A percentile compares a stretch with the other conserved stretches of the same genome.
Conservation (phyloP, 1,140 invertebrate genomes). For the Lethocerus indicus region DNA sequence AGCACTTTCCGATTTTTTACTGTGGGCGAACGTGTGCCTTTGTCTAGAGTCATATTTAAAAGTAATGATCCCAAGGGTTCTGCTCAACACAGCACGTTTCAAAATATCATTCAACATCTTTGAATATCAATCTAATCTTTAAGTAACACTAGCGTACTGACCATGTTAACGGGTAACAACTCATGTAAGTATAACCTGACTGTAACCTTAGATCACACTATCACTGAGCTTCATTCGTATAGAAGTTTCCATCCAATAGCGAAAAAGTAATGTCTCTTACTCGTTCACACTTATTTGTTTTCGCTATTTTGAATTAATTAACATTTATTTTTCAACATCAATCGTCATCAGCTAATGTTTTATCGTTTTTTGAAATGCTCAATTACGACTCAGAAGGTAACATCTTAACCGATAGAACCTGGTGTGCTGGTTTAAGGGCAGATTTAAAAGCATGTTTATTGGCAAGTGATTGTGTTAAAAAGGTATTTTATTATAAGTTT, state of each 20-base stretch:
- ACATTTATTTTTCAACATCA: background rate
- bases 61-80: no score
- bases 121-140: no score
- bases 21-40: constrained; percentile 30
- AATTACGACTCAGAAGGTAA: constrained; percentile 9
- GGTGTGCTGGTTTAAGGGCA: constrained; percentile 60
- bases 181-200: background rate
- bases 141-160: no score
- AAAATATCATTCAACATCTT: no score
- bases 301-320: no score
- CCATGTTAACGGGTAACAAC: no score
- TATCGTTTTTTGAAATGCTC: background rate
- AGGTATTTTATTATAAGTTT: no score
- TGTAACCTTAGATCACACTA: background rate
- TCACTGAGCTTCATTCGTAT: background rate
- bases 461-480: constrained; percentile 63
- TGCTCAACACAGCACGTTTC: no score
- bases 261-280: background rate
- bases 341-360: background rate
- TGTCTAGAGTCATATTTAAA: background rate
- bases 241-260: background rate
- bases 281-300: no score
- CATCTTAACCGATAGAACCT: constrained; percentile 39
- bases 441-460: constrained; percentile 74
- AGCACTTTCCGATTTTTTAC: no score